Percentiles rank a stretch among this genome's conserved stretches.
phyloP scores from a whole-genome alignment of 2,113 vertebrate genomes.

The Dissostichus mawsoni region DNA sequence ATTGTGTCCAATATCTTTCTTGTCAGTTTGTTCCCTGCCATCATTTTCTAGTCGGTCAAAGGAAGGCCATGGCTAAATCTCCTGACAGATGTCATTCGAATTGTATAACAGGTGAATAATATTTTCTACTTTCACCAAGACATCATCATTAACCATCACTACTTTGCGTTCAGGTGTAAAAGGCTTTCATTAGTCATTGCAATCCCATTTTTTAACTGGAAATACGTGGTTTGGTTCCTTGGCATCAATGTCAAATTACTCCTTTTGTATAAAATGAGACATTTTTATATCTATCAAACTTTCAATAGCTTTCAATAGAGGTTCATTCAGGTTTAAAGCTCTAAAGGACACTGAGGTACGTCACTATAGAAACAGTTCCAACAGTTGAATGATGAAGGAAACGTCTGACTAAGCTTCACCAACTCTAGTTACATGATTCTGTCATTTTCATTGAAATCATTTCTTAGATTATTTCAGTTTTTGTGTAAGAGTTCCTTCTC shows the following conservation, averaged over 20 bases:
- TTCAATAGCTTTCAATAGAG: neutral
- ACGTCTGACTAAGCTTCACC: neutral
- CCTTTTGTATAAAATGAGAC: neutral
- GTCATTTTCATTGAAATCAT: neutral
- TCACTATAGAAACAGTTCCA: neutral
- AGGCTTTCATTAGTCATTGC: slow-evolving; percentile 7
- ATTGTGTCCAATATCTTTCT: slow-evolving; percentile 18
- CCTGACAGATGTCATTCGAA: slow-evolving; percentile 8
- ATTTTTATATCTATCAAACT: neutral
- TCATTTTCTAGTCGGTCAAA: slow-evolving; percentile 24
- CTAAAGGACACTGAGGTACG: neutral
- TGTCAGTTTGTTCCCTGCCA: neutral
- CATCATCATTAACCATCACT: neutral
- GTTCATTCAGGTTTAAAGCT: neutral
- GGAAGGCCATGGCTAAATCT: neutral
- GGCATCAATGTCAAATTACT: neutral
- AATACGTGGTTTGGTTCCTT: neutral
- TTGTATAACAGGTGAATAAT: slow-evolving; percentile 12
- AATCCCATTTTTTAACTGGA: neutral
- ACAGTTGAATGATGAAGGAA: neutral
- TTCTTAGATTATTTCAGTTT: neutral
- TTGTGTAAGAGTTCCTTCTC: neutral
- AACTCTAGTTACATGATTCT: no score
- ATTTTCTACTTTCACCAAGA: neutral
- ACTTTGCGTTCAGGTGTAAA: neutral